Evolutionary conservation across 2,888 invertebrate species (phyloP), one percentile per base, ranked within the genome.

Genomic region (Choreutis nemorana): DNA sequence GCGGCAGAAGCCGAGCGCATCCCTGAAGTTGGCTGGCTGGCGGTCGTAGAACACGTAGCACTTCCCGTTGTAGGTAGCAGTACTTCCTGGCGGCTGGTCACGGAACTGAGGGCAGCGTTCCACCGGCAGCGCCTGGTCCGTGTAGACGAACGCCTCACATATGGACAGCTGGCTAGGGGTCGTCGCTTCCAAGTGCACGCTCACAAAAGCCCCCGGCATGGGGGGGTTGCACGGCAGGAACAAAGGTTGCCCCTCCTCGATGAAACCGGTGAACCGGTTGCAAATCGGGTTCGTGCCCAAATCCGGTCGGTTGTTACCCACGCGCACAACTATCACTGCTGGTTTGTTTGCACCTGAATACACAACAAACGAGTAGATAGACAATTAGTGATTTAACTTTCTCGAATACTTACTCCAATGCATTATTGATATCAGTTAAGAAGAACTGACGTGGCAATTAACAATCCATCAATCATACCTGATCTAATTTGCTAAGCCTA

Each of bases 141-240:
- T 95, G 54, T 95, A 95, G 9, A 95, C 94, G 60, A 95, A 95
- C 0, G 94, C 91, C 63, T 95, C 95, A 58, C 95, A 95, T 7
- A 95, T 90, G 0, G 94, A 94, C 8, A 95, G 75, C 37, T 91
- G 91, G 37, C 86, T 88, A 0, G 89, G 85, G 0, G 77, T 56
- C 1, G 87, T 81, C 0, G 88, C 86, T 71, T 95, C 94, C 32
- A 95, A 62, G 54, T 94, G 94, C 0, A 95, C 93, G 44, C 92
- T 93, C 37, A 95, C 94, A 62, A 95, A 95, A 5, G 95, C 95
- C 1, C 94, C 94, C 0, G 94, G 93, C 92, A 94, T 94, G 0
- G 94, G 94, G 1, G 94, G 94, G 66, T 94, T 94, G 75, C 95
- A 95, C 1, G 95, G 94, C 28, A 95, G 68, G 71, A 94, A 95